Base-by-base conservation (phyloP, 2,797 vertebrate species). In the Chaunax sp. region DNA sequence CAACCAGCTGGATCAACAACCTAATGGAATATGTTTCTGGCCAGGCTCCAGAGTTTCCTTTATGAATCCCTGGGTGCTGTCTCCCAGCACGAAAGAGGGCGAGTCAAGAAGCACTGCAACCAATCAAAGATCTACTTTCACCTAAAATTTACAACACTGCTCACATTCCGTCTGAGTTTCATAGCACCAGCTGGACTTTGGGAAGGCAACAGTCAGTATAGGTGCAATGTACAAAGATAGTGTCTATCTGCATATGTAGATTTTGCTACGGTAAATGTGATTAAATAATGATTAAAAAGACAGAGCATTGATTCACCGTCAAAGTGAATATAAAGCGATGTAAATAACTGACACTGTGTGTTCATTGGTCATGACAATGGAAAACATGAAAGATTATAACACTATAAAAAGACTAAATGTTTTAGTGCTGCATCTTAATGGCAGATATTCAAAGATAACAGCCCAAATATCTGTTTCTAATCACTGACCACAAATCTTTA, bases 1-100 rank as follows among this genome's bases (percentile, higher is more conserved):
- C 82, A 86, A 89, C 77, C 92, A 93, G 89, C 90, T 93, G 93
- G 80, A 92, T 80, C 85, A 92, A 90, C 90, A 92, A 87, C 75
- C 75, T 82, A 58, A 84, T 77, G 82, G 84, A 86, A 79, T 78
- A 66, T 55, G 72, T 89, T 92, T 89, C 89, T 87, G 89, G 88
- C 83, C 35, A 60, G 77, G 80, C 85, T 89, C 70, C 90, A 87
- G 72, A 54, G 19, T 88, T 89, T 92, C 83, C 80, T 89, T 92
- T 92, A 92, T 91, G 83, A 92, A 90, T 91, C 89, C 87, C 87
- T 81, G 71, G 84, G 75, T 80, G 74, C 80, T 77, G 78, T 88
- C 86, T 87, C 81, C 75, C 73, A 77, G 84, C 77, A 86, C 60
- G 69, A 78, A 89, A 83, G 60, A 72, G 75, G 65, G 64, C 10